Percentiles rank a stretch among this genome's conserved stretches.
These are phyloP conservation scores for Pseudococcus longispinus DNA, from an alignment of 2,888 invertebrate species.

Conservation along the genomic window DNA sequence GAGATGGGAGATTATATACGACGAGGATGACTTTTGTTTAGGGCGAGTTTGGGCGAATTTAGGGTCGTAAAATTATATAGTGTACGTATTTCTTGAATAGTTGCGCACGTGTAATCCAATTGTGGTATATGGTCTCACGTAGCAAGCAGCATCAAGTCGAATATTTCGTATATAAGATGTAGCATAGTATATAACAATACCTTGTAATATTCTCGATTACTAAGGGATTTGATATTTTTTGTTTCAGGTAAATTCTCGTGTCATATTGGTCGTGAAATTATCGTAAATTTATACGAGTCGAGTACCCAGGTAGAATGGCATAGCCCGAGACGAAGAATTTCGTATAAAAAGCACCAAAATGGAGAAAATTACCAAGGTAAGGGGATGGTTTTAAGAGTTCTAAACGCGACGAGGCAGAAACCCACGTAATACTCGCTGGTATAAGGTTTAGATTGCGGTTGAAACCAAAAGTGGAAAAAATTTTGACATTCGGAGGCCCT, in stretches of 20 bases:
- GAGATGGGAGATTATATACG: not conserved
- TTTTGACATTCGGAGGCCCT: not conserved
- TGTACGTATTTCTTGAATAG: not conserved
- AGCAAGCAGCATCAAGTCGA: not conserved
- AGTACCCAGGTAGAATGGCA: too few relatives aligned
- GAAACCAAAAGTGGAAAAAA: not conserved
- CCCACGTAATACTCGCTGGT: too few relatives aligned
- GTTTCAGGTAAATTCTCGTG: not conserved
- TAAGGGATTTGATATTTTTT: conserved; percentile 9
- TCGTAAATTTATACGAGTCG: not conserved
- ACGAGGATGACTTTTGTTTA: not conserved
- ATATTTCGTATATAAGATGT: not conserved
- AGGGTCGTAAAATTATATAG: not conserved
- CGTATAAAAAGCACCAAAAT: not conserved
- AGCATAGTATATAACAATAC: not conserved
- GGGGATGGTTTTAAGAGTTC: too few relatives aligned
- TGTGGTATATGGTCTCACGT: not conserved
- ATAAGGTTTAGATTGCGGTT: too few relatives aligned
- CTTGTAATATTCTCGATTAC: not conserved
- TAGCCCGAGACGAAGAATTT: not conserved
- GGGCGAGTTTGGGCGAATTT: not conserved
- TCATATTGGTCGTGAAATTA: not conserved
- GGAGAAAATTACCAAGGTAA: not conserved
- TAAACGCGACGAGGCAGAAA: too few relatives aligned
- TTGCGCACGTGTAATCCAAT: not conserved